Base-by-base conservation (phyloP, 2,113 vertebrate species). In the Barbus barbus region DNA sequence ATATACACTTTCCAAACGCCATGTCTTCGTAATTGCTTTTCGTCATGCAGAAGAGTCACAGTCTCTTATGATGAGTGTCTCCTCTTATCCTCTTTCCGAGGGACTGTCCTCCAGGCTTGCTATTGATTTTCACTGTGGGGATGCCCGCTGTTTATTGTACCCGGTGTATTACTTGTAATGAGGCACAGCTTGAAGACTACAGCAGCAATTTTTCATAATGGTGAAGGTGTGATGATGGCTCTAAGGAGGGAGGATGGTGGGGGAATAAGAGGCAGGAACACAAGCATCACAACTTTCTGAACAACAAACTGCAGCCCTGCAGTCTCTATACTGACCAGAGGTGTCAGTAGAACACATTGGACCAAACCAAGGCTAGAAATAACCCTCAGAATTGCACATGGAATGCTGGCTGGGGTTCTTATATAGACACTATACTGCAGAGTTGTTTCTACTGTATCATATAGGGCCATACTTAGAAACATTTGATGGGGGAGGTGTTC, bases 91-190 rank as follows among this genome's bases (percentile, higher is more conserved):
- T 3, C 90, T 88, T 93, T 89, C 87, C 93, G 89, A 93, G 90
- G 0, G 31, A 87, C 85, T 92, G 87, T 93, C 91, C 94, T 96
- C 92, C 93, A 92, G 86, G 82, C 89, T 87, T 87, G 85, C 84
- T 85, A 91, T 92, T 85, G 89, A 92, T 93, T 97, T 96, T 94
- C 96, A 96, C 95, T 95, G 95, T 95, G 95, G 95, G 96, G 97
- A 96, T 96, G 95, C 95, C 95, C 91, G 91, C 85, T 91, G 81
- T 87, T 94, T 90, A 95, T 93, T 95, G 88, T 92, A 92, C 94
- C 93, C 90, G 88, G 93, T 94, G 82, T 95, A 96, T 96, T 96
- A 96, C 94, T 95, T 95, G 94, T 96, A 96, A 96, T 96, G 94
- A 94, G 90, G 92, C 93, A 90, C 90, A 93, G 94, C 93, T 96